Evolutionary conservation across 1,140 invertebrate genomes (phyloP).

Genomic region (Zaprionus taronus): DNA sequence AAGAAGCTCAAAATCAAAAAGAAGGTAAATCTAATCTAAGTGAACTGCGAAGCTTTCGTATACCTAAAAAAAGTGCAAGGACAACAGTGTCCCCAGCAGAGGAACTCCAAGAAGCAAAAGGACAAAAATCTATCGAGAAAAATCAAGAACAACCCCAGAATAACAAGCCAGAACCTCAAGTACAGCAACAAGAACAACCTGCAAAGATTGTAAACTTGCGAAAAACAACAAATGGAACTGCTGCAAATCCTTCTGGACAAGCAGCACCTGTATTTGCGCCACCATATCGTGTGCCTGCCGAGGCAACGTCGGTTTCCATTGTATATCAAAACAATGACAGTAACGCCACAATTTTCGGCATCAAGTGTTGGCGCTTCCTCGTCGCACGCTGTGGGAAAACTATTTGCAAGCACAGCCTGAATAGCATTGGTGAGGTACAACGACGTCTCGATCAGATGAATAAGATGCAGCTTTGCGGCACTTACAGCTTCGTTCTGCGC

Average conservation of each 20-base stretch:
- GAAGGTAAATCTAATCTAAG: background rate
- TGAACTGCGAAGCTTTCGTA: constrained; percentile 13
- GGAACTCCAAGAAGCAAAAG: background rate
- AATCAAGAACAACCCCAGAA: background rate
- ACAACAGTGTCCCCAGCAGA: background rate
- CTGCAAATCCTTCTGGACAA: background rate
- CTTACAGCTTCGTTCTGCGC: constrained; percentile 27
- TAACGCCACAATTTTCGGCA: constrained; percentile 34
- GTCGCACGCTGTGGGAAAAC: constrained; percentile 5
- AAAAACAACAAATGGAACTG: background rate
- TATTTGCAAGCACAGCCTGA: constrained; percentile 46
- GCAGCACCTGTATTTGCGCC: constrained; percentile 37
- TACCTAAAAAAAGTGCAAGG: constrained; percentile 3
- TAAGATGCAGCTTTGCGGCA: background rate
- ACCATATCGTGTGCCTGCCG: constrained; percentile 13
- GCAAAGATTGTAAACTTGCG: background rate
- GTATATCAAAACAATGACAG: background rate
- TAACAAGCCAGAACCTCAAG: background rate
- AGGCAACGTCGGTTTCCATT: background rate
- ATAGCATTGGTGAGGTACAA: constrained; percentile 24
- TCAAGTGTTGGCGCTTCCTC: constrained; percentile 44
- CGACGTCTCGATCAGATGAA: constrained; percentile 20
- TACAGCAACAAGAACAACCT: background rate
- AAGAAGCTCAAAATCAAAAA: background rate
- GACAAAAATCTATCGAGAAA: background rate